These are phyloP conservation scores for Watersipora subatra DNA, from an alignment of 1,140 invertebrate genomes.

Conservation along the genomic window DNA sequence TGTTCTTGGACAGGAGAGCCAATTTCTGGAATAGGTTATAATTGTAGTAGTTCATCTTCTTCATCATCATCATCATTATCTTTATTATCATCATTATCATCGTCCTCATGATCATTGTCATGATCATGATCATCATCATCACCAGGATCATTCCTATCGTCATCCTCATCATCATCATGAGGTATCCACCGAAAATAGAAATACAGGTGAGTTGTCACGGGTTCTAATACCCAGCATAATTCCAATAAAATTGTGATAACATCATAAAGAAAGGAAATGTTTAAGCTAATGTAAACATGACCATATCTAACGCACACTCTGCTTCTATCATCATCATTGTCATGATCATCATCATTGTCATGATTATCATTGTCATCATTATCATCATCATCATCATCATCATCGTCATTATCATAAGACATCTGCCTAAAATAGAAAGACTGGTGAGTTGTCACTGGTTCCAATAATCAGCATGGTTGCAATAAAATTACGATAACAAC, in stretches of 20 bases:
- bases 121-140: background rate
- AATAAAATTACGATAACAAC: background rate
- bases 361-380: background rate
- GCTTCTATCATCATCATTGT: background rate
- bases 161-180: no score
- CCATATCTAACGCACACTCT: background rate
- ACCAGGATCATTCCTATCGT: background rate
- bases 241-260: no score
- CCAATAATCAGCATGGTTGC: background rate
- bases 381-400: constrained; percentile 1
- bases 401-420: no score
- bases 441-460: no score
- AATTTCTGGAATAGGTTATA: background rate
- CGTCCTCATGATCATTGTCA: background rate
- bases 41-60: background rate
- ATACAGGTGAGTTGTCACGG: no score
- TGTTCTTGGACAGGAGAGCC: no score
- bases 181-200: no score
- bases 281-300: no score
- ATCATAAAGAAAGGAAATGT: no score
- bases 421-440: no score
- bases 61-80: constrained; percentile 1
- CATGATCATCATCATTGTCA: constrained; percentile 1
- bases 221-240: no score
- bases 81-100: background rate